Evolutionary conservation across 2,888 invertebrate genomes (phyloP).

Genomic region (Tiliacea aurago): DNA sequence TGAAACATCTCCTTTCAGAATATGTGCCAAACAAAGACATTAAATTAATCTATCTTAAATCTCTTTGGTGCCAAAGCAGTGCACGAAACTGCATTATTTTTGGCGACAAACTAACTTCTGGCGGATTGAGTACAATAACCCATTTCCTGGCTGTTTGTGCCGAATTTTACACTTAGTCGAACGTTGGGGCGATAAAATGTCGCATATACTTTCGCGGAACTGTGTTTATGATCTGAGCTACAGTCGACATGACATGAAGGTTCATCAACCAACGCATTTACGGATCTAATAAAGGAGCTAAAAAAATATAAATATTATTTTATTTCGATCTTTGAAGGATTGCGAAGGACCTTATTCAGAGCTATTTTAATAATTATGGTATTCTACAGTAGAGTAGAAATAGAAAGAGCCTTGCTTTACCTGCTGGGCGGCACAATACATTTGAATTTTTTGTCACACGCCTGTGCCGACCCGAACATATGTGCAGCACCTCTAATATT

Average conservation of each 20-base stretch:
- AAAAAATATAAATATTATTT: not conserved
- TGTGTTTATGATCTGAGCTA: not conserved
- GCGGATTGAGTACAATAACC: constrained; percentile 7
- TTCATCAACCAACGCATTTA: not conserved
- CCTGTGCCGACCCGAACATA: not conserved
- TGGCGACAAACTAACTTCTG: not conserved
- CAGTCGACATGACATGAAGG: not conserved
- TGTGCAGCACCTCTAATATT: not conserved
- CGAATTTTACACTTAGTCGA: constrained; percentile 4
- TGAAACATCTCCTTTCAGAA: too few species aligned
- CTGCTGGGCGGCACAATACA: not conserved
- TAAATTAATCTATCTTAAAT: too few species aligned
- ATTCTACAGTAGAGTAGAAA: too few species aligned
- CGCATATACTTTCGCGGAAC: not conserved
- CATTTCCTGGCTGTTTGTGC: constrained; percentile 26
- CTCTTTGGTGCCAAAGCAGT: constrained; percentile 20
- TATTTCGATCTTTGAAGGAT: not conserved
- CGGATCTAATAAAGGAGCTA: not conserved
- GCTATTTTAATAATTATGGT: too few species aligned
- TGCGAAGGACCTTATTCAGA: not conserved
- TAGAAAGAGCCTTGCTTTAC: too few species aligned
- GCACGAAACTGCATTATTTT: constrained; percentile 17
- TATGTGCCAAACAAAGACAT: too few species aligned
- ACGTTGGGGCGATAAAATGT: not conserved
- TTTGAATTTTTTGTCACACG: not conserved